phyloP scores from a whole-genome alignment of 2,888 invertebrate genomes.

The Adelognathus sp. region DNA sequence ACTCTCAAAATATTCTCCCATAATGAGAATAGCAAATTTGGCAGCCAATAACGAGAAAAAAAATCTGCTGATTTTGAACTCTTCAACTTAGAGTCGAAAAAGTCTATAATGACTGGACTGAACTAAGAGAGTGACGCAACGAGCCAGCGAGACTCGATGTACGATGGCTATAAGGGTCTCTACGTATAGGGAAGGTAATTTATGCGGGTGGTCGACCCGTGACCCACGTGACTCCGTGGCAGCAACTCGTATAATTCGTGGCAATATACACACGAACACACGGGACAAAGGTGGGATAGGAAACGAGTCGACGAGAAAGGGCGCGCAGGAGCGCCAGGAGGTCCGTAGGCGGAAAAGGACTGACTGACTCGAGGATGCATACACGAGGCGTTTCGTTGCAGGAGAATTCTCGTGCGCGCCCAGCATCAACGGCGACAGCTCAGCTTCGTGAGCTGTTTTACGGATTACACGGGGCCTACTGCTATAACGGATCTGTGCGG shows the following conservation, averaged over 20 bases:
- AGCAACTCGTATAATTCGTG: slow-evolving; percentile 52
- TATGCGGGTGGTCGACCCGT: slow-evolving; percentile 61
- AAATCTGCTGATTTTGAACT: no score
- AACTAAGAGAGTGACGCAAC: no score
- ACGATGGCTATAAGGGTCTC: slow-evolving; percentile 20
- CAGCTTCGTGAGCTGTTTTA: slow-evolving; percentile 57
- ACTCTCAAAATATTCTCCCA: no score
- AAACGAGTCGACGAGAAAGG: slow-evolving; percentile 47
- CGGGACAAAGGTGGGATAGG: slow-evolving; percentile 11
- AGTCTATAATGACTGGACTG: no score
- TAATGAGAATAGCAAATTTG: no score
- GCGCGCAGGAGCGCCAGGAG: slow-evolving; percentile 55
- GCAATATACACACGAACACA: slow-evolving; percentile 11
- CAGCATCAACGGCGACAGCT: slow-evolving; percentile 37
- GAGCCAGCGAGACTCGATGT: no score
- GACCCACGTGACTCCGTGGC: slow-evolving; percentile 59
- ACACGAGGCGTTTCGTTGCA: slow-evolving; percentile 50
- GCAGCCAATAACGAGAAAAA: no score
- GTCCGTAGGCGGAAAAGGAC: slow-evolving; percentile 59
- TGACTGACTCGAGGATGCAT: slow-evolving; percentile 51
- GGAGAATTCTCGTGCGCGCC: slow-evolving; percentile 53
- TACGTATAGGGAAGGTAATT: slow-evolving; percentile 48
- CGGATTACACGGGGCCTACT: slow-evolving; percentile 52
- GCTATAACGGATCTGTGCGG: slow-evolving; percentile 54
- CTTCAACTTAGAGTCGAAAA: no score